Percentiles rank a stretch among this genome's conserved stretches.
These are phyloP conservation scores for Augochlora pura DNA, from an alignment of 1,140 invertebrate genomes.

Conservation along the genomic window DNA sequence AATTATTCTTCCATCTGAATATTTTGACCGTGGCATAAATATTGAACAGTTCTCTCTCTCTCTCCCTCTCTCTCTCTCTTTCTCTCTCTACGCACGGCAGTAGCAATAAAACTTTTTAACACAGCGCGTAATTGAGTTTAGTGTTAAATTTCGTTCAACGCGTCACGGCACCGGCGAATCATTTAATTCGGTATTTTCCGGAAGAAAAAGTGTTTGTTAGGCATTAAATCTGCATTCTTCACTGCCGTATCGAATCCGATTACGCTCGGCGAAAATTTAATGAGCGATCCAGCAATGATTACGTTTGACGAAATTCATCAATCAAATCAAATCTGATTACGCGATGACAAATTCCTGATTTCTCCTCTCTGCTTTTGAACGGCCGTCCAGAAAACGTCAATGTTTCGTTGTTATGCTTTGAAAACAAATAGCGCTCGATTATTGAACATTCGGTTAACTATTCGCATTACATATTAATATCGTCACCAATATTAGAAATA, in stretches of 20 bases:
- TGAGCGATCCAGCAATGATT: conserved; percentile 3
- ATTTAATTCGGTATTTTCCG: too few species aligned
- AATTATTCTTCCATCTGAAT: too few species aligned
- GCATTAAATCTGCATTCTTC: not conserved
- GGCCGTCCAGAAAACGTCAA: not conserved
- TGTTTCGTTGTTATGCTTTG: not conserved
- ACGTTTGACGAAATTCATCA: not conserved
- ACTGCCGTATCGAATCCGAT: not conserved
- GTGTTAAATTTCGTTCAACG: too few species aligned
- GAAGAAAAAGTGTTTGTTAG: not conserved
- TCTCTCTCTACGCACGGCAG: too few species aligned
- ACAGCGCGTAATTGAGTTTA: too few species aligned
- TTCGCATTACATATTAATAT: not conserved
- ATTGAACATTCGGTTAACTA: too few species aligned
- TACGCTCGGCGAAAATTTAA: conserved; percentile 6
- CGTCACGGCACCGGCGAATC: too few species aligned
- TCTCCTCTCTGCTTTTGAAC: not conserved
- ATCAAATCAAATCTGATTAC: not conserved
- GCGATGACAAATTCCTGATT: not conserved
- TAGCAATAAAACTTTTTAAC: too few species aligned
- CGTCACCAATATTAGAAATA: too few species aligned
- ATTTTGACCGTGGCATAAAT: too few species aligned
- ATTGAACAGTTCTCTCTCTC: too few species aligned
- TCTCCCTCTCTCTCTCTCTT: too few species aligned
- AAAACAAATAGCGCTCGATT: not conserved